Evolutionary conservation across 1,140 invertebrate species (phyloP).

Genomic region (Neodiprion fabricii): DNA sequence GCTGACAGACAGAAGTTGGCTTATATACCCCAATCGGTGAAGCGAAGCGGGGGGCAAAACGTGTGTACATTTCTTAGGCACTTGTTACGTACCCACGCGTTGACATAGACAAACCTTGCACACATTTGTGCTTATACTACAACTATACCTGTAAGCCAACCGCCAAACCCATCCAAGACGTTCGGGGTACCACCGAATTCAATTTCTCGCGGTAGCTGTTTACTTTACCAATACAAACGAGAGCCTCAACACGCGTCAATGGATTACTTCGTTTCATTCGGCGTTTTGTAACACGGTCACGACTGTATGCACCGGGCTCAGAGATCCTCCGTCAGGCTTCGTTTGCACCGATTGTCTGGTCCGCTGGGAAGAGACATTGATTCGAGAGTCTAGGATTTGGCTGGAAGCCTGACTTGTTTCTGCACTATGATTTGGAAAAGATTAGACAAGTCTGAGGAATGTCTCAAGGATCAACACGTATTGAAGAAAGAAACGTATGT

Average conservation of each 20-base stretch:
- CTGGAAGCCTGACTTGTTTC: no score
- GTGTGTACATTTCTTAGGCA: neutral
- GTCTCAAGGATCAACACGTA: no score
- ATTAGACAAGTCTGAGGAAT: no score
- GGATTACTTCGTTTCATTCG: neutral
- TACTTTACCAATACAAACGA: neutral
- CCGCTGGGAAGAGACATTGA: neutral
- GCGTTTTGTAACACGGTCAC: neutral
- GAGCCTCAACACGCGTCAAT: neutral
- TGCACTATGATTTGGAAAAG: no score
- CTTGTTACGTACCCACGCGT: neutral
- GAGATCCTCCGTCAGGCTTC: neutral
- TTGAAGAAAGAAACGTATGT: no score
- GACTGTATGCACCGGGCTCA: neutral
- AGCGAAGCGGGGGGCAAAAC: neutral
- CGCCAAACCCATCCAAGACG: neutral
- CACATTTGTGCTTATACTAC: neutral
- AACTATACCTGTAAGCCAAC: neutral
- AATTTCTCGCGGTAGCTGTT: neutral
- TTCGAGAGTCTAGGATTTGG: no score
- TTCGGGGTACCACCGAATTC: neutral
- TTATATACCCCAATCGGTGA: neutral
- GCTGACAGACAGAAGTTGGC: neutral
- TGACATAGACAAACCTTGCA: neutral
- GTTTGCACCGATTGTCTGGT: neutral